Percentiles rank a stretch among this genome's conserved stretches.
phyloP scores from a whole-genome alignment of 2,888 invertebrate species.

The Hydrotaea diabolus region DNA sequence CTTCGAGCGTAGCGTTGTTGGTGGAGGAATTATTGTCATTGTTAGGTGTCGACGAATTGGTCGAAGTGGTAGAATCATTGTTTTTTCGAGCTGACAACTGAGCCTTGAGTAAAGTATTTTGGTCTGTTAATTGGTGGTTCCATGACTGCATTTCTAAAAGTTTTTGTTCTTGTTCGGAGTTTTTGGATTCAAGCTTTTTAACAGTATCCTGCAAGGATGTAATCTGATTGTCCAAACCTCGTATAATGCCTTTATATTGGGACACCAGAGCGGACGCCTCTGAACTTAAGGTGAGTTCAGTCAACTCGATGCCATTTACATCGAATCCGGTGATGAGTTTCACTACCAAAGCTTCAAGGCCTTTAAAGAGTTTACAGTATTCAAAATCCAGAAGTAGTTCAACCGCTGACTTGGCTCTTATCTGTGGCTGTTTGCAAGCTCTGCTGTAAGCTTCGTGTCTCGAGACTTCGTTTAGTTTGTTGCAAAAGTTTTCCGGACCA shows the following conservation, averaged over 20 bases:
- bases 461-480: slow-evolving; percentile 92
- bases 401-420: slow-evolving; percentile 86
- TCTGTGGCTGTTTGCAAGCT: slow-evolving; percentile 96
- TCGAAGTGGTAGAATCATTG: slow-evolving; percentile 63
- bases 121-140: slow-evolving; percentile 90
- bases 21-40: slow-evolving; percentile 30
- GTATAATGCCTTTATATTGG: slow-evolving; percentile 94
- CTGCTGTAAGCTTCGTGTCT: slow-evolving; percentile 95
- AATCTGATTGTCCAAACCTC: slow-evolving; percentile 90
- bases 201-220: slow-evolving; percentile 79
- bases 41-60: slow-evolving; percentile 62
- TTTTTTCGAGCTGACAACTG: slow-evolving; percentile 82
- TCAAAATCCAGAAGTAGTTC: slow-evolving; percentile 96
- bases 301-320: slow-evolving; percentile 81
- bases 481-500: slow-evolving; percentile 92
- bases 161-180: slow-evolving; percentile 79
- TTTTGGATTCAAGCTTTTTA: slow-evolving; percentile 74
- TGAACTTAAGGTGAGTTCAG: slow-evolving; percentile 81
- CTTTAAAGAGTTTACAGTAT: slow-evolving; percentile 95
- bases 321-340: slow-evolving; percentile 82
- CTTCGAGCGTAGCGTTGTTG: slow-evolving; percentile 65
- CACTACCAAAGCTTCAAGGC: slow-evolving; percentile 84
- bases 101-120: slow-evolving; percentile 92
- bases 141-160: slow-evolving; percentile 86
- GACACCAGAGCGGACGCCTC: slow-evolving; percentile 79